Conservation (phyloP, 92 coral and sea anemone species). For the Bergia puertoricense region DNA sequence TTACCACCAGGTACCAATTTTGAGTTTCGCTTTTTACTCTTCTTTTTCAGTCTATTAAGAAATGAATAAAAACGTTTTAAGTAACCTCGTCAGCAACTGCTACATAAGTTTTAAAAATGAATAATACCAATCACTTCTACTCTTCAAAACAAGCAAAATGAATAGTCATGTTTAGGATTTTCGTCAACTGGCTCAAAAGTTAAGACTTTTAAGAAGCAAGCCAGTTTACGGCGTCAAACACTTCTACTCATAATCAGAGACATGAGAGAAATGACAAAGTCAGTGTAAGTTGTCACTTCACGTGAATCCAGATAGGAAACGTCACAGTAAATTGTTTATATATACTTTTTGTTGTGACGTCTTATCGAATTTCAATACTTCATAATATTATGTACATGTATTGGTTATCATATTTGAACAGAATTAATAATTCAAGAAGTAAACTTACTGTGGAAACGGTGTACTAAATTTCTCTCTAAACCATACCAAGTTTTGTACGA, state of each 20-base stretch:
- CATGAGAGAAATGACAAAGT: too few species aligned
- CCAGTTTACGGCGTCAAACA: background rate
- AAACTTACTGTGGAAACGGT: background rate
- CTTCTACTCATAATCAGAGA: background rate
- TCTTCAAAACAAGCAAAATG: too few species aligned
- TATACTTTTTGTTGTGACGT: background rate
- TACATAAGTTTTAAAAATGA: too few species aligned
- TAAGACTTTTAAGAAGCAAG: background rate
- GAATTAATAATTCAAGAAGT: slow-evolving; percentile 21
- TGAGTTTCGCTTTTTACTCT: too few species aligned
- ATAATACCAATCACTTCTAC: too few species aligned
- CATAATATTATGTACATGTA: background rate
- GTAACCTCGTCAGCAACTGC: too few species aligned
- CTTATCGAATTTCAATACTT: background rate
- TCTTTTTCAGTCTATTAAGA: too few species aligned
- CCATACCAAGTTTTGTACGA: background rate
- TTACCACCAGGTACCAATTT: too few species aligned
- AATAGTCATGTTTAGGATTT: too few species aligned
- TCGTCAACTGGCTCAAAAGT: slow-evolving; percentile 8
- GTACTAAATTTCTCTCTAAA: background rate
- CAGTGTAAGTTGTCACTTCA: too few species aligned
- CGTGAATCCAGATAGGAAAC: too few species aligned
- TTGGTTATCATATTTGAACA: slow-evolving; percentile 17
- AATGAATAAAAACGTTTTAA: too few species aligned
- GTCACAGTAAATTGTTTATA: background rate